Percentiles rank a stretch among this genome's conserved stretches.
Evolutionary conservation across 1,140 invertebrate species (phyloP).

Genomic region (Acromyrmex charruanus): DNA sequence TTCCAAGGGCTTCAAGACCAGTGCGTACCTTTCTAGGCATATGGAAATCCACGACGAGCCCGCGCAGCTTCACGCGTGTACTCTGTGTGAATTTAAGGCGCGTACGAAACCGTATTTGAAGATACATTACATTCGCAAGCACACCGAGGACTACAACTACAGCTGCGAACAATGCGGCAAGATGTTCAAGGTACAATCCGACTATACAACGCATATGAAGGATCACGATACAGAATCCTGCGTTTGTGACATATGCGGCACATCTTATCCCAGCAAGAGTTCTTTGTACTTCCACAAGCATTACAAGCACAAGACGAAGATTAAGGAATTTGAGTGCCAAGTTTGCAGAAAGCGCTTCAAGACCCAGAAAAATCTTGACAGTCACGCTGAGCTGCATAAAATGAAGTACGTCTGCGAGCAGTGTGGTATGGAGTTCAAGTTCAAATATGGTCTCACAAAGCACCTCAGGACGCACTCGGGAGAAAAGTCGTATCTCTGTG

Average conservation of each 20-base stretch:
- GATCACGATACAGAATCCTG: conserved; percentile 84
- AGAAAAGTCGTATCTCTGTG: conserved; percentile 89
- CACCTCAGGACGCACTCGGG: conserved; percentile 89
- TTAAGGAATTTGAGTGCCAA: conserved; percentile 85
- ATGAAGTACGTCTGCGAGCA: conserved; percentile 87
- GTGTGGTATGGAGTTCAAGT: conserved; percentile 88
- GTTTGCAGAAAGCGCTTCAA: conserved; percentile 85
- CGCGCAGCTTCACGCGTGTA: conserved; percentile 75
- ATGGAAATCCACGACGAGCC: conserved; percentile 85
- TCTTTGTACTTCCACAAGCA: conserved; percentile 82
- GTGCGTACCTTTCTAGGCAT: conserved; percentile 85
- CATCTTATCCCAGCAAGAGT: conserved; percentile 86
- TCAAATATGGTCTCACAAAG: conserved; percentile 88
- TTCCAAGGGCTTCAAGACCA: conserved; percentile 85
- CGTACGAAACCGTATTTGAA: conserved; percentile 84
- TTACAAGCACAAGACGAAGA: conserved; percentile 86
- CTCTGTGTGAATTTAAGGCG: conserved; percentile 82
- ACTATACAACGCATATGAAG: conserved; percentile 86
- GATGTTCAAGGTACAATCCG: conserved; percentile 87
- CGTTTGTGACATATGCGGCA: conserved; percentile 88
- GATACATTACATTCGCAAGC: conserved; percentile 87
- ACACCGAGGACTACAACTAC: conserved; percentile 86
- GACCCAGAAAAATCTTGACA: conserved; percentile 84
- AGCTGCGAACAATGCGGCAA: conserved; percentile 89
- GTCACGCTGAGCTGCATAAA: conserved; percentile 84